phyloP scores from a whole-genome alignment of 2,888 invertebrate species.

The Cheilosia variabilis region DNA sequence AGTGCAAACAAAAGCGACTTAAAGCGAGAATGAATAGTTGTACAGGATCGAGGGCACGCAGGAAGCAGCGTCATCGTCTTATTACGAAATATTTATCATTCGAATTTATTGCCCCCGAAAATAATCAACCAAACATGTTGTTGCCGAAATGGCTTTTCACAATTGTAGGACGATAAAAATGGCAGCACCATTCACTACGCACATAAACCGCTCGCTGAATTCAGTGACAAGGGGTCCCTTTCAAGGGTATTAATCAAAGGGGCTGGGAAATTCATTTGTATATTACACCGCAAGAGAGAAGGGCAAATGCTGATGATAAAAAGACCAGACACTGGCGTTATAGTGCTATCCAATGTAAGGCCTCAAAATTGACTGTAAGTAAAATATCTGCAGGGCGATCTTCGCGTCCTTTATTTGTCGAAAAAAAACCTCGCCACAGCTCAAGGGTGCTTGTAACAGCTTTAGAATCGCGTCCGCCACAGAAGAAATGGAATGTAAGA shows the following conservation, averaged over 20 bases:
- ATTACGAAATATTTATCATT: conserved; percentile 43
- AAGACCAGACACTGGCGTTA: conserved; percentile 5
- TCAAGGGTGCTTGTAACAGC: conserved; percentile 40
- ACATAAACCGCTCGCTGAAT: conserved; percentile 35
- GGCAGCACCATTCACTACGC: conserved; percentile 16
- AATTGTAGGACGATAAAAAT: conserved; percentile 57
- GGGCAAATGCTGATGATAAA: not conserved
- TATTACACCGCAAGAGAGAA: not conserved
- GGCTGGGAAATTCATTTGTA: conserved; percentile 32
- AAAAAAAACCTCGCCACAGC: conserved; percentile 24
- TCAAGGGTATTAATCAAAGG: conserved; percentile 45
- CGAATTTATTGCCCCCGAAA: conserved; percentile 48
- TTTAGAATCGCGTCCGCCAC: not conserved
- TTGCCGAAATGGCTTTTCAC: conserved; percentile 13
- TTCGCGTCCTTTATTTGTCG: not conserved
- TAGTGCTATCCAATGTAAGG: conserved; percentile 6
- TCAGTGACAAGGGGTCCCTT: not conserved
- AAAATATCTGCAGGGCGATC: not conserved
- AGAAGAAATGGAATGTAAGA: not conserved
- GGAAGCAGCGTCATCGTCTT: conserved; percentile 7
- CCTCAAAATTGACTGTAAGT: not conserved
- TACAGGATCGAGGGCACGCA: not conserved
- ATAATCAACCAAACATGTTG: conserved; percentile 46
- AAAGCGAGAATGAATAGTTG: not conserved
- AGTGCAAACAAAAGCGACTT: not conserved